Base-by-base conservation (phyloP, 2,113 vertebrate species). In the Corydoras sp. region DNA sequence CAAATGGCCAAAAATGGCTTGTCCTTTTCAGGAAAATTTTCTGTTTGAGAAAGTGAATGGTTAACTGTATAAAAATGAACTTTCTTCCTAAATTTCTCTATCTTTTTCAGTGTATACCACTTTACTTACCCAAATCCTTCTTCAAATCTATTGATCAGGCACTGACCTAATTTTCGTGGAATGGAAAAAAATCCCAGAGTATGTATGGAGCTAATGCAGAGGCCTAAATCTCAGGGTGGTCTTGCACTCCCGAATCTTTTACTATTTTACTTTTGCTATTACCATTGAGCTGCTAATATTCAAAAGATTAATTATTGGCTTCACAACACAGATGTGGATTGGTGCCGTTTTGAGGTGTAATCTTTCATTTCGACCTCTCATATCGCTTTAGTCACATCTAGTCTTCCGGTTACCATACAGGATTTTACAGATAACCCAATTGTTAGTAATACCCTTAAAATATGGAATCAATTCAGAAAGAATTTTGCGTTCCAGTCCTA, bases 91-190 rank as follows among this genome's bases (percentile, higher is more conserved):
- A 54, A 59, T 68, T 55, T 13, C 50, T 65, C 11, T 75, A 64
- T 64, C 24, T 73, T 4, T 73, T 68, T 59, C 72, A 68, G 9
- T 69, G 35, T 65, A 65, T 69, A 10, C 67, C 67, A 69, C 31
- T 68, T 51, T 71, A 51, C 32, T 7, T 76, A 3, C 54, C 61
- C n/a, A 31, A 56, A 35, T 32, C 35, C 43, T 75, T 75, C 31
- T 75, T 69, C 5, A 53, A 64, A n/a, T 31, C 65, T 53, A 56
- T 69, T 30, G 51, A 64, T 68, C 49, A 56, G 35, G 5, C 6
- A n/a, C 58, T 70, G 10, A 58, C 5, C 10, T 12, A 8, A 30
- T 69, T 64, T 51, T 9, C 68, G 4, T 75, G 73, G 73, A 30
- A 9, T 24, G 59, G 65, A 18, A 75, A 68, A 68, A 24, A 24